Conservation (phyloP, 2,888 invertebrate species). For the Sinelater perroti region DNA sequence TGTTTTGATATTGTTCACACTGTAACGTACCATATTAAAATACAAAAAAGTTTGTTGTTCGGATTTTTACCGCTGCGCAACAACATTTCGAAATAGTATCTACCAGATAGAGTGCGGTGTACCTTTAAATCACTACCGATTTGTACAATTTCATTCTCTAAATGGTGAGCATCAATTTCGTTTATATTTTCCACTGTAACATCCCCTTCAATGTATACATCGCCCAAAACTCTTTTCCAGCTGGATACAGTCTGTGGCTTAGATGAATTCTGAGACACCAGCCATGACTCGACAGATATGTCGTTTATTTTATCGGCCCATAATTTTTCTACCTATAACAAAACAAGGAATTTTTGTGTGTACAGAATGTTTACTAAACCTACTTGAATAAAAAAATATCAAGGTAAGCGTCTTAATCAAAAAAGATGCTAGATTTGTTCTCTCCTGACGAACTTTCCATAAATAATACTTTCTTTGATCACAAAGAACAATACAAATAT, state of each 20-base stretch:
- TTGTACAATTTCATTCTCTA: neutral
- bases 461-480: no score
- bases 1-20: conserved; percentile 34
- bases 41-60: neutral
- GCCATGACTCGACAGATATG: conserved; percentile 57
- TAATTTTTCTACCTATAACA: conserved; percentile 53
- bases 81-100: conserved; percentile 57
- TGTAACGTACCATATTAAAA: conserved; percentile 10
- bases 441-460: no score
- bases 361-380: neutral
- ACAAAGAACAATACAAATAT: no score
- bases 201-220: conserved; percentile 59
- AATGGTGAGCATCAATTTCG: conserved; percentile 52
- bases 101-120: conserved; percentile 61
- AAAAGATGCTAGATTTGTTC: no score
- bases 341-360: no score
- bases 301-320: conserved; percentile 60
- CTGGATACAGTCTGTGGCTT: conserved; percentile 62
- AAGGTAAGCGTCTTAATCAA: no score
- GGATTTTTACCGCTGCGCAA: conserved; percentile 46
- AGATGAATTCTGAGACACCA: conserved; percentile 58
- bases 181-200: conserved; percentile 61
- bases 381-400: conserved; percentile 37
- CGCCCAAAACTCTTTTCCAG: conserved; percentile 59
- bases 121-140: neutral